Conservation (phyloP, 2,888 invertebrate species). For the Idaea biselata region DNA sequence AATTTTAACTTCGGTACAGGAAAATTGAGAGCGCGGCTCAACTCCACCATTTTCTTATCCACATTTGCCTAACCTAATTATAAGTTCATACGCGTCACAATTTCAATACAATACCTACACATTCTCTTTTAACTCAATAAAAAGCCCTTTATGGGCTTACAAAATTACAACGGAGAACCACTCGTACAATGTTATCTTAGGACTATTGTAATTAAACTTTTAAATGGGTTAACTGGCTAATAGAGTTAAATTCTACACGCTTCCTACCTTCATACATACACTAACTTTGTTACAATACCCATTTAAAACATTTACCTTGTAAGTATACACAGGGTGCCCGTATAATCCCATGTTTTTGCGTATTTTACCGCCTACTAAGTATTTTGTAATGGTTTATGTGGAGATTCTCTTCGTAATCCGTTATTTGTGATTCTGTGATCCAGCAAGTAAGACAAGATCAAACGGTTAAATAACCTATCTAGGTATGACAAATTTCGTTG, state of each 20-base stretch:
- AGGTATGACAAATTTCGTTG: background rate
- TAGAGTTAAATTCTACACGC: slow-evolving; percentile 29
- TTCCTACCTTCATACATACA: slow-evolving; percentile 15
- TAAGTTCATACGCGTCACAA: slow-evolving; percentile 7
- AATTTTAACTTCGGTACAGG: background rate
- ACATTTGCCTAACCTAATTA: slow-evolving; percentile 17
- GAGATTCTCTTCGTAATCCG: background rate
- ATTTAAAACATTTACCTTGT: slow-evolving; percentile 14
- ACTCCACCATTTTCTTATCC: background rate
- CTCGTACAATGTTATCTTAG: slow-evolving; percentile 59
- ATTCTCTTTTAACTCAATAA: slow-evolving; percentile 34
- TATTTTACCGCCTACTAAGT: background rate
- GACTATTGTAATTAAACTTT: slow-evolving; percentile 61
- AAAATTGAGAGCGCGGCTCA: background rate
- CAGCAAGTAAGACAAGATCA: background rate
- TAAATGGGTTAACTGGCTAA: slow-evolving; percentile 41
- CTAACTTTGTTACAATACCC: slow-evolving; percentile 7
- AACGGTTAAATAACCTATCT: background rate
- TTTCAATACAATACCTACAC: slow-evolving; percentile 26
- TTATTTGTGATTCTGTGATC: background rate
- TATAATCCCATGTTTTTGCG: background rate
- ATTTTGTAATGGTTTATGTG: background rate
- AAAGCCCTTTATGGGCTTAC: slow-evolving; percentile 42
- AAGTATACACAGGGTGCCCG: background rate
- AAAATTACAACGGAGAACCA: slow-evolving; percentile 43